phyloP scores from a whole-genome alignment of 2,797 vertebrate species.

The Phrynocephalus guinanensis region DNA sequence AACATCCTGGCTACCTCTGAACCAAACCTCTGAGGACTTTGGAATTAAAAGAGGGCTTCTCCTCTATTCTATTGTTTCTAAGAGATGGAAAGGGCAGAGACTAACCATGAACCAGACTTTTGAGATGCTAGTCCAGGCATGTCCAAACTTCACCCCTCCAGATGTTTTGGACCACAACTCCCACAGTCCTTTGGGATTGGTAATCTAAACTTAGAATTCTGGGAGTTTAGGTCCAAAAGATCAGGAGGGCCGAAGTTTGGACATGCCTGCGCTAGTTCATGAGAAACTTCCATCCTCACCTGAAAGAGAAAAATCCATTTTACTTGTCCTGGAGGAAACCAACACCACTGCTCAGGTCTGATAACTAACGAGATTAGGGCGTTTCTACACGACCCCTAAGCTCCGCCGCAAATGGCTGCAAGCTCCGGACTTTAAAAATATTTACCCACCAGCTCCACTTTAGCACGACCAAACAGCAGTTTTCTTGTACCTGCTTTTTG shows the following conservation, averaged over 20 bases:
- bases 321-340: constrained; percentile 55
- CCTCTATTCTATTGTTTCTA: fast-evolving
- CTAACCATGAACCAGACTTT: not conserved
- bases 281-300: constrained; percentile 21
- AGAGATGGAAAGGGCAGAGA: fast-evolving
- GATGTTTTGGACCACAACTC: too few species aligned
- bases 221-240: not conserved
- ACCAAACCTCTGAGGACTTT: fast-evolving
- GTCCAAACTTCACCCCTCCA: too few species aligned
- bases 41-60: fast-evolving
- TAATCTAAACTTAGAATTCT: too few species aligned
- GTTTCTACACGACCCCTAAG: too few species aligned
- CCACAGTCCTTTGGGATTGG: too few species aligned
- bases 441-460: too few species aligned
- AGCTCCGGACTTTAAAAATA: too few species aligned
- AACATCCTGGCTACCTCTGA: not conserved
- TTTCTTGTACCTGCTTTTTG: too few species aligned
- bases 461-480: too few species aligned
- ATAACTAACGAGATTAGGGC: constrained; percentile 66
- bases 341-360: constrained; percentile 58
- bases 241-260: not conserved
- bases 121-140: not conserved
- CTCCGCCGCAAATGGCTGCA: too few species aligned
- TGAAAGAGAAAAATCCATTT: constrained; percentile 25
- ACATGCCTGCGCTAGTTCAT: not conserved